Evolutionary conservation across 2,113 vertebrate genomes (phyloP).

Genomic region (Numenius arquata): DNA sequence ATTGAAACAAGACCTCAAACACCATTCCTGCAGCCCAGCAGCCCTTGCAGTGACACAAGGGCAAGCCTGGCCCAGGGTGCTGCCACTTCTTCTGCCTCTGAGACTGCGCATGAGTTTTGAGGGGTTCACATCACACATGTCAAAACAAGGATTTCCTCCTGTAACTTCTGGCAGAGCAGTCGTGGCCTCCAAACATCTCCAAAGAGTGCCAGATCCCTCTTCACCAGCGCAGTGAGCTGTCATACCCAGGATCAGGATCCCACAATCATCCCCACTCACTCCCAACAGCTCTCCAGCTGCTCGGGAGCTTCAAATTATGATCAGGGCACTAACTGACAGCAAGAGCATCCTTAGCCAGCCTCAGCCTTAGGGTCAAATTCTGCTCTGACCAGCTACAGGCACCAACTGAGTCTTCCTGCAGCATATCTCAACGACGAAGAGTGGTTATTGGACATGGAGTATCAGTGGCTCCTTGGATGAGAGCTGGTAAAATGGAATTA

Average conservation of each 20-base stretch:
- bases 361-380: not conserved
- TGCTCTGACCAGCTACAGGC: not conserved
- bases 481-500: not conserved
- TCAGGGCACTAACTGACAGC: not conserved
- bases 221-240: accelerated
- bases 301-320: not conserved
- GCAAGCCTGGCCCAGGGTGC: not conserved
- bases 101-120: not conserved
- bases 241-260: not conserved
- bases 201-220: not conserved
- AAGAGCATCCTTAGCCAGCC: not conserved
- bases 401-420: not conserved
- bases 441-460: not conserved
- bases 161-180: not conserved
- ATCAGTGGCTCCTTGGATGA: not conserved
- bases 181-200: not conserved
- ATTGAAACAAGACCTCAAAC: not conserved
- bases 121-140: not conserved
- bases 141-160: not conserved
- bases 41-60: not conserved
- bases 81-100: not conserved
- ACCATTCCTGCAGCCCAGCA: not conserved
- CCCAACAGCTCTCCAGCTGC: not conserved
- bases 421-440: not conserved
- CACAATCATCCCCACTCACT: not conserved